A percentile compares a stretch with the other conserved stretches of the same genome.
phyloP scores from a whole-genome alignment of 2,888 invertebrate genomes.

The Hirtodrosophila duncani region DNA sequence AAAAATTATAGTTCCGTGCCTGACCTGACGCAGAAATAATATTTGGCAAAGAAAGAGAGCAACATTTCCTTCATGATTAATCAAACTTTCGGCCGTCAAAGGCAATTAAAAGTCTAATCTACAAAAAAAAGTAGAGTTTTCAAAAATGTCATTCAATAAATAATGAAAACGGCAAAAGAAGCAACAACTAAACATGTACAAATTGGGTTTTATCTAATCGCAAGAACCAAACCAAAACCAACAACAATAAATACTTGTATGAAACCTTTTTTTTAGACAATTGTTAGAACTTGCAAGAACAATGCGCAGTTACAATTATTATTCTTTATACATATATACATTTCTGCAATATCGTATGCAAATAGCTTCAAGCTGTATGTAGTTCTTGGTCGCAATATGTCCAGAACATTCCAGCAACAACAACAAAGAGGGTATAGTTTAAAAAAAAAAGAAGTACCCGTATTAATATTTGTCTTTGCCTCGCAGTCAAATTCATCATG shows the following conservation, averaged over 20 bases:
- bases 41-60: background rate
- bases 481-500: conserved; percentile 32
- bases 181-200: conserved; percentile 22
- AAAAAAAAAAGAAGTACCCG: too few relatives aligned
- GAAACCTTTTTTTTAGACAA: too few relatives aligned
- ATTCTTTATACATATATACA: background rate
- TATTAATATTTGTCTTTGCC: conserved; percentile 26
- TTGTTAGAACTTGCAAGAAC: too few relatives aligned
- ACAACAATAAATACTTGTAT: too few relatives aligned
- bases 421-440: too few relatives aligned
- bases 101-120: conserved; percentile 39
- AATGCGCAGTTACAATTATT: background rate
- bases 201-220: conserved; percentile 29
- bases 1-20: too few relatives aligned
- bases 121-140: conserved; percentile 35
- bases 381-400: too few relatives aligned
- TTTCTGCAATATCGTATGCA: background rate
- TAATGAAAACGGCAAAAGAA: too few relatives aligned
- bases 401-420: too few relatives aligned
- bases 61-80: conserved; percentile 40
- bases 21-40: too few relatives aligned
- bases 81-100: conserved; percentile 46
- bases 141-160: conserved; percentile 64
- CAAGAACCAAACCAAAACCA: too few relatives aligned
- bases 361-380: background rate